Base-by-base conservation (phyloP, 2,888 invertebrate genomes). In the Cyrtodaria siliqua region DNA sequence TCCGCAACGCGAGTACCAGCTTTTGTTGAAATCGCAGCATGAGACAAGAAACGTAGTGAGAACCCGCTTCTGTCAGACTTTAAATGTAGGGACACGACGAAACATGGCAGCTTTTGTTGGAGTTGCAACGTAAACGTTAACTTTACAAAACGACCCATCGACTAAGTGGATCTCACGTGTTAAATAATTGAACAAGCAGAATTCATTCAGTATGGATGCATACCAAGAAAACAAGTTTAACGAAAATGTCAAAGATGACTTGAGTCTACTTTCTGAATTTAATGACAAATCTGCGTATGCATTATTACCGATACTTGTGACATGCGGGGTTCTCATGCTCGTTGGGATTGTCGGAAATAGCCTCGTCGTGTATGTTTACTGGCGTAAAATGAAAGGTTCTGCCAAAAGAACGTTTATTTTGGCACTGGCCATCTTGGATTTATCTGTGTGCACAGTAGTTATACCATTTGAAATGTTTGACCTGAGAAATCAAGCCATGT, bases 401-500 rank as follows among this genome's bases (percentile, higher is more conserved):
- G 81, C 85, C 0, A 83, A 85, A 33, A 55, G 82, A 16, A 74
- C 76, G 16, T 86, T 85, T 59, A 85, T 86, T 27, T 49, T 84
- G 29, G 68, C 78, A 4, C 52, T 85, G 14, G 84, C 83, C 2
- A 53, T 79, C 6, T 59, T 86, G 14, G 86, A 86, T 59, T 61
- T 86, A 18, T 68, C 68, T 14, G 84, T 75, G 9, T 83, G 85
- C 55, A 42, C 70, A 0, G 38, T 86, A 0, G 83, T 78, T 0
- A 84, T 84, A 69, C 85, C 85, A 1, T 84, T 86, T 64, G 86
- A 86, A 64, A 75, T 86, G 26, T 82, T 78, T 38, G 86, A 86
- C 55, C 63, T 86, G 9, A 56, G 73, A 44, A 78, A 83, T 49
- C 83, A 79, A 29, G 76, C 72, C 16, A 63, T 68, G 16, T 85